phyloP scores from a whole-genome alignment of 2,888 invertebrate genomes.

The Pteria penguin region DNA sequence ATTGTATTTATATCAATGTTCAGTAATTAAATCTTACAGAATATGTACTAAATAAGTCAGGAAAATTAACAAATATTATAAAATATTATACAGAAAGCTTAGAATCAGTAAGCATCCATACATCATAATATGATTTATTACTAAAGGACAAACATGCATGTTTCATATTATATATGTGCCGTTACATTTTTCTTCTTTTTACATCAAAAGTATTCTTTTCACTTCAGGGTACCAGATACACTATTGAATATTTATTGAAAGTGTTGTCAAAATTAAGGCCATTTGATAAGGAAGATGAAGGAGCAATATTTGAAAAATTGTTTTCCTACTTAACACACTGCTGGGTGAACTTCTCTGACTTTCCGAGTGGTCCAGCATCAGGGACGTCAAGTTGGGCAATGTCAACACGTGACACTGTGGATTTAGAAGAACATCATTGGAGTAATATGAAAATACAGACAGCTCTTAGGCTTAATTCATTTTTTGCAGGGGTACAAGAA shows the following conservation, averaged over 20 bases:
- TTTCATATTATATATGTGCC: too few species aligned
- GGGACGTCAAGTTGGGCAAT: conserved; percentile 47
- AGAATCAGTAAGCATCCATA: too few species aligned
- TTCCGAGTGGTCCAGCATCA: neutral
- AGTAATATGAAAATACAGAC: conserved; percentile 44
- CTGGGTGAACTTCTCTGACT: conserved; percentile 44
- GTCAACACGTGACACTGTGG: conserved; percentile 30
- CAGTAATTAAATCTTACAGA: neutral
- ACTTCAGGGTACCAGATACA: conserved; percentile 85
- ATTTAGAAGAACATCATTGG: conserved; percentile 58
- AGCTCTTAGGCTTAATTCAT: conserved; percentile 46
- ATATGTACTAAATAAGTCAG: neutral
- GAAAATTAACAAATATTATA: too few species aligned
- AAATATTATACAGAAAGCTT: too few species aligned
- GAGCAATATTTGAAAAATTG: conserved; percentile 84
- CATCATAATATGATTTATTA: too few species aligned
- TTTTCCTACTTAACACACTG: conserved; percentile 87
- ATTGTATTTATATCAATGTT: too few species aligned
- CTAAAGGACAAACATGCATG: too few species aligned
- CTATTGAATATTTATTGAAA: conserved; percentile 87
- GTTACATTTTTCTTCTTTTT: too few species aligned
- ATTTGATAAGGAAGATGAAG: conserved; percentile 83
- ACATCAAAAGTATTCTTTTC: too few species aligned
- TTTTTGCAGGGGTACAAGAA: conserved; percentile 50
- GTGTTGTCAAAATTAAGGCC: conserved; percentile 86